These are phyloP conservation scores for Glyphotaelius pellucidus DNA, from an alignment of 2,888 invertebrate species.

Conservation along the genomic window DNA sequence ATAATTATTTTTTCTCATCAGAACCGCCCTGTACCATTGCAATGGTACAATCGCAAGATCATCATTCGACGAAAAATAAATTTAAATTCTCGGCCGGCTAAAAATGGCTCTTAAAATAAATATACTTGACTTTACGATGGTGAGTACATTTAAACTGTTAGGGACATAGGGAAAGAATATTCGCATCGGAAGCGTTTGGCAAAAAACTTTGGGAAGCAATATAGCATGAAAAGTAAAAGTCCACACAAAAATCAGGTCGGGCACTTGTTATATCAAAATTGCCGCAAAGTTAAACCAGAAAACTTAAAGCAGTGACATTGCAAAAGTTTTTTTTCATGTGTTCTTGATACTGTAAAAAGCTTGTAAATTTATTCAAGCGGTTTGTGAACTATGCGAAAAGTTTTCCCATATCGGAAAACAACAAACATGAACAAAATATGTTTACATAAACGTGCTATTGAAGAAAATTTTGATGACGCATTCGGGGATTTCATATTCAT, in stretches of 20 bases:
- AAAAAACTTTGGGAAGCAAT: background rate
- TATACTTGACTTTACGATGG: too few relatives aligned
- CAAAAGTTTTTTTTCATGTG: slow-evolving; percentile 36
- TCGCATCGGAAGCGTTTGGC: background rate
- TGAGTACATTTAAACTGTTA: background rate
- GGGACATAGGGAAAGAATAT: background rate
- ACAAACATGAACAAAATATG: slow-evolving; percentile 44
- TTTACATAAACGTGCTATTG: slow-evolving; percentile 27
- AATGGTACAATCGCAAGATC: too few relatives aligned
- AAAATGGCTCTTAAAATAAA: too few relatives aligned
- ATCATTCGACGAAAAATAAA: too few relatives aligned
- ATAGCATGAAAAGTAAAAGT: background rate
- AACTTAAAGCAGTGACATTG: slow-evolving; percentile 30
- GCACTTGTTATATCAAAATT: slow-evolving; percentile 37
- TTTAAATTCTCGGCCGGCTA: too few relatives aligned
- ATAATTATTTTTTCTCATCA: too few relatives aligned
- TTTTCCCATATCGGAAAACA: slow-evolving; percentile 45
- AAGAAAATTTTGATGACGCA: slow-evolving; percentile 35
- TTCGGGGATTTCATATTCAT: slow-evolving; percentile 23
- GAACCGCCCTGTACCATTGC: too few relatives aligned
- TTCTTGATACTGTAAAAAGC: slow-evolving; percentile 42
- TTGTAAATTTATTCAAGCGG: slow-evolving; percentile 39
- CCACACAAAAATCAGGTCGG: background rate
- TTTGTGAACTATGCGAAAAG: slow-evolving; percentile 14
- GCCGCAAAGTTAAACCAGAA: slow-evolving; percentile 39